Evolutionary conservation across 1,140 invertebrate species (phyloP), one percentile per base, ranked within the genome.

Genomic region (Ceratina australensis): DNA sequence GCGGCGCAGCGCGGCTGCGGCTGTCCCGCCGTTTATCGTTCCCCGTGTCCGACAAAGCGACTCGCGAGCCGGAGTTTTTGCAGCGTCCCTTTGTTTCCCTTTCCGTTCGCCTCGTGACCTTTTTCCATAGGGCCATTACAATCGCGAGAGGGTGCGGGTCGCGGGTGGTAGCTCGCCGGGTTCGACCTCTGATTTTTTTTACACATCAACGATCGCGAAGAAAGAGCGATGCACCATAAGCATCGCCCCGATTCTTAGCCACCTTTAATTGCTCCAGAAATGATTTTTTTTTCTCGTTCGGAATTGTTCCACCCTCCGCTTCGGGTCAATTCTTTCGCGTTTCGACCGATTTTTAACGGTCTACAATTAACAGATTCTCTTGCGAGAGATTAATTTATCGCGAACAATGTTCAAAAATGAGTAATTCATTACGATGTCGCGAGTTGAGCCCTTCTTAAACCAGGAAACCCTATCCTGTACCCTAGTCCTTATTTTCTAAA

Each of bases 1-100:
- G n/a, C 10, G 10, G 33, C 33, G 33, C 33, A 10, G 33, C 33
- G 33, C 33, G 33, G 33, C 33, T 13, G 7, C 24, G 59, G 16
- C 64, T 52, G 65, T 50, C 59, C 60, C 24, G 4, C 22, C 76
- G 50, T 78, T 72, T 64, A 64, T 65, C 60, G 68, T 78, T 63
- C n/a, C 60, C 24, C 50, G 59, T 78, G 50, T 72, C 75, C 60
- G 28, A 71, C 59, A 26, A 42, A 42, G 59, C 22, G 33, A 12
- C 67, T 42, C 49, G 47, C n/a, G n/a, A n/a, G n/a, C 47, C 33
- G 5, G 33, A 42, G 57, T 61, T 72, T 68, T 72, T 54, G 7
- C 59, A 42, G 18, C 54, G 12, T 61, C 22, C 60, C 69, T 63
- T 78, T 72, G 68, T 65, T 57, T 20, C 33, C 33, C 33, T 42